Evolutionary conservation across 2,113 vertebrate genomes (phyloP), one percentile per base, ranked within the genome.

Genomic region (Aphelocoma coerulescens): DNA sequence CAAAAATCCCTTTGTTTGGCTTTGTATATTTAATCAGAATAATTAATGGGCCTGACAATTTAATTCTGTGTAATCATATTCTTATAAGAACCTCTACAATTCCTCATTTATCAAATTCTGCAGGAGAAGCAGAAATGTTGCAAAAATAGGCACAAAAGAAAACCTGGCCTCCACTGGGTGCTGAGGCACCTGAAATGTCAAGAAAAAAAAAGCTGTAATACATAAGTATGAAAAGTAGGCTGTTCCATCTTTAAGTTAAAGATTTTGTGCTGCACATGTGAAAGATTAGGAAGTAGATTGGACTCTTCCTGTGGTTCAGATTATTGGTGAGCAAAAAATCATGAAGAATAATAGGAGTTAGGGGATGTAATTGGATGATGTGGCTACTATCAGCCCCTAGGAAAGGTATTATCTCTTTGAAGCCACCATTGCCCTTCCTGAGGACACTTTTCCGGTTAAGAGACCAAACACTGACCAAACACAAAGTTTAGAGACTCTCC

Each of bases 21-120:
- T 94, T 86, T 88, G 33, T 67, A 41, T 74, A 13, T 63, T 94
- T 94, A 85, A 86, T 63, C 1, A 1, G 63, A 94, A 93, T 92
- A 95, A 96, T 92, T 95, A 95, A 95, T 93, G 90, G 91, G 22
- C 52, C 79, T 93, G 88, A 81, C 82, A 93, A 84, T 77, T 90
- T 90, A 86, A 71, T 94, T 93, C 88, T 88, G 91, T 33, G 43
- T 92, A 94, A 88, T 94, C 46, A 37, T 86, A 63, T 88, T 90
- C n/a, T 63, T 55, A 41, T 51, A 90, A 90, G 82, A 48, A 88
- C 39, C 35, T 95, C 21, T 21, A 9, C 49, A 82, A 15, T 12
- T 63, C 21, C 51, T 93, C 43, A 88, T 93, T 91, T 88, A 94
- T 94, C 76, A 93, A 80, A 88, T 92, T 84, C 39, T 86, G 52